These are phyloP conservation scores for Gasteruption jaculator DNA, from an alignment of 2,888 invertebrate genomes.

Conservation along the genomic window DNA sequence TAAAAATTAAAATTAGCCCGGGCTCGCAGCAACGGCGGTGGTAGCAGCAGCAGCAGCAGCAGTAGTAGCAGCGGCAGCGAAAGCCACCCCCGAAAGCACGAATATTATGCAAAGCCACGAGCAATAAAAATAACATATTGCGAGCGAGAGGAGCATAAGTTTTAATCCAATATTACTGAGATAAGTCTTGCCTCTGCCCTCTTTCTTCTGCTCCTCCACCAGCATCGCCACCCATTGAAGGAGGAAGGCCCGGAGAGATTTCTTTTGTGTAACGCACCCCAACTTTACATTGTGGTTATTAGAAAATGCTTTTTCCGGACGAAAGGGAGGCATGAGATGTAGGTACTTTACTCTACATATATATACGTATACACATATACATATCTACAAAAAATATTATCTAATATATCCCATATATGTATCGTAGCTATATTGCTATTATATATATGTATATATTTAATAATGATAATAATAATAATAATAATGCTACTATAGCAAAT, in stretches of 20 bases:
- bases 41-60: no score
- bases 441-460: no score
- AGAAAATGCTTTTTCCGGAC: slow-evolving; percentile 45
- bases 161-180: slow-evolving; percentile 53
- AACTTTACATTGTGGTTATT: slow-evolving; percentile 51
- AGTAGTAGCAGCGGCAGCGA: no score
- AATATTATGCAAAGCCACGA: slow-evolving; percentile 52
- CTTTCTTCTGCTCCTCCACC: slow-evolving; percentile 14
- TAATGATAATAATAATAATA: no score
- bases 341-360: no score
- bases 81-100: slow-evolving; percentile 31
- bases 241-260: slow-evolving; percentile 36
- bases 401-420: no score
- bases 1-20: slow-evolving; percentile 51
- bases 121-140: slow-evolving; percentile 53
- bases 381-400: no score
- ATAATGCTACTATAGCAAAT: no score
- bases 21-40: slow-evolving; percentile 20
- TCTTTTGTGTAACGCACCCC: slow-evolving; percentile 49
- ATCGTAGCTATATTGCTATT: no score
- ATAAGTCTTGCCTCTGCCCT: slow-evolving; percentile 39
- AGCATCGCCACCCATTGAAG: slow-evolving; percentile 20
- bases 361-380: no score
- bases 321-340: slow-evolving; percentile 12
- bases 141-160: slow-evolving; percentile 49